Percentiles rank a stretch among this genome's conserved stretches.
phyloP scores from a whole-genome alignment of 2,797 vertebrate species.

The Sphenodon punctatus region DNA sequence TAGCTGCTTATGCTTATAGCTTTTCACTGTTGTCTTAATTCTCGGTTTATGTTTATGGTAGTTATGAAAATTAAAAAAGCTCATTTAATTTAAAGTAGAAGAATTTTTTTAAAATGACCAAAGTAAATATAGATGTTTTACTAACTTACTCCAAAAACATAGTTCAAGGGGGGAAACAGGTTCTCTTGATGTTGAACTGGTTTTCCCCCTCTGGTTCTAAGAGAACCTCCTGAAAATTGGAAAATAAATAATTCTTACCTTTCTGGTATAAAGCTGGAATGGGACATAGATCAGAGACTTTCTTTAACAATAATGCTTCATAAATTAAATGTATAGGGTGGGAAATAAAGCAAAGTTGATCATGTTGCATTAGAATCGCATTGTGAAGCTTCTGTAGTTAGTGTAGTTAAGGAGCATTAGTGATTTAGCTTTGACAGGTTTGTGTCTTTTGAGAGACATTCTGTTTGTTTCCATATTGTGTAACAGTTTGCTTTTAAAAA shows the following conservation, averaged over 20 bases:
- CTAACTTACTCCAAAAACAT: neutral
- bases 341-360: neutral
- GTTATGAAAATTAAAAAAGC: neutral
- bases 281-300: neutral
- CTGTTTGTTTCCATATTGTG: neutral
- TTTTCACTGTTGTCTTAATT: neutral
- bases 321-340: neutral
- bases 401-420: neutral
- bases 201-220: neutral
- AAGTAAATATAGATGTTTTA: neutral
- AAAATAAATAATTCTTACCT: constrained; percentile 17
- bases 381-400: neutral
- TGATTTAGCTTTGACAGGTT: neutral
- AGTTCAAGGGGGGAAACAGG: too few species aligned
- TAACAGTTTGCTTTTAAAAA: neutral
- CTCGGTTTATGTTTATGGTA: neutral
- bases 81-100: neutral
- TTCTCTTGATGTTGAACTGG: neutral
- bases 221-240: neutral
- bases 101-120: neutral
- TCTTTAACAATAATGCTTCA: neutral
- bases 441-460: neutral
- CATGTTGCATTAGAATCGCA: neutral
- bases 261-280: neutral
- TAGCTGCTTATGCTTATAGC: neutral